These are phyloP conservation scores for Ammodytes dubius DNA, from an alignment of 2,113 vertebrate genomes.

Conservation along the genomic window DNA sequence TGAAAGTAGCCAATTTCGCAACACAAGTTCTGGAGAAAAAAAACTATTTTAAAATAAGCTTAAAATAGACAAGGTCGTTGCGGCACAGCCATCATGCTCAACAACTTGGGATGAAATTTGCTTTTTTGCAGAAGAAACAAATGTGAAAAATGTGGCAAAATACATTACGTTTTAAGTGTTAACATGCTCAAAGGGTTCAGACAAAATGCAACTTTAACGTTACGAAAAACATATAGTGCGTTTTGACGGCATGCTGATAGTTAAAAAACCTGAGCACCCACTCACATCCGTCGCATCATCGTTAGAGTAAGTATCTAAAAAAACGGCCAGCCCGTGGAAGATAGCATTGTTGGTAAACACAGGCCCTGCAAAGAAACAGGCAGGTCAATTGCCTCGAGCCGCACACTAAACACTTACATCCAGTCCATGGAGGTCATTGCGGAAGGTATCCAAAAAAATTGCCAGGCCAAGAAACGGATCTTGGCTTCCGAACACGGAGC, in stretches of 20 bases:
- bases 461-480: slow-evolving; percentile 86
- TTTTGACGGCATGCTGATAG: slow-evolving; percentile 44
- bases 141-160: neutral
- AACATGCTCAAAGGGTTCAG: slow-evolving; percentile 19
- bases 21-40: neutral
- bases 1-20: slow-evolving; percentile 6
- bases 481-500: slow-evolving; percentile 86
- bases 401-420: slow-evolving; percentile 83
- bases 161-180: neutral
- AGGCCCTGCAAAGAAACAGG: slow-evolving; percentile 87
- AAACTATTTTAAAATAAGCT: neutral
- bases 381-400: slow-evolving; percentile 39
- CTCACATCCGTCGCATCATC: slow-evolving; percentile 95
- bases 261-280: slow-evolving; percentile 57
- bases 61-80: neutral
- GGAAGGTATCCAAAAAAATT: slow-evolving; percentile 88
- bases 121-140: neutral
- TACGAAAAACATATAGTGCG: slow-evolving; percentile 23
- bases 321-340: slow-evolving; percentile 95
- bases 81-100: neutral
- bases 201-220: slow-evolving; percentile 14
- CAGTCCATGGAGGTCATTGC: slow-evolving; percentile 87
- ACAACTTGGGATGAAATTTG: neutral
- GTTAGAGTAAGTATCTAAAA: slow-evolving; percentile 97
- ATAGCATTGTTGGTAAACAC: slow-evolving; percentile 96